A percentile compares a stretch with the other conserved stretches of the same genome.
Conservation (phyloP, 2,797 vertebrate species). For the Phoebastria nigripes region DNA sequence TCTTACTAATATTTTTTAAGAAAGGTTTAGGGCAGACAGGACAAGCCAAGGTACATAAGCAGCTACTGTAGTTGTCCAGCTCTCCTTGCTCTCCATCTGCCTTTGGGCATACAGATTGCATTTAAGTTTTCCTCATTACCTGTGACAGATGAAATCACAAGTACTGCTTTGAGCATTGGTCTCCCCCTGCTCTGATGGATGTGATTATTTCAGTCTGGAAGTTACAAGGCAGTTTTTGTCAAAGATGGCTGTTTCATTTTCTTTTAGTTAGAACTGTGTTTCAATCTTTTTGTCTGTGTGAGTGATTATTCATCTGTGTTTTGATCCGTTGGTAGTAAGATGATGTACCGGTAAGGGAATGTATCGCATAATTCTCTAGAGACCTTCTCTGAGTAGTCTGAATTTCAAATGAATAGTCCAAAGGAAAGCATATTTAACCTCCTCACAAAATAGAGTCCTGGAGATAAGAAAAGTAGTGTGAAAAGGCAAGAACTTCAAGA, state of each 20-base stretch:
- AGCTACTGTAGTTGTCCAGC: not conserved
- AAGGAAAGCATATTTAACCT: not conserved
- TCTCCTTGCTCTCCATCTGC: not conserved
- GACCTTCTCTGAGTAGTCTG: not conserved
- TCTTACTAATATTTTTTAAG: not conserved
- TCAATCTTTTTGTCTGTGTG: fast-evolving
- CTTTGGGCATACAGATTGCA: not conserved
- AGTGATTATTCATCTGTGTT: not conserved
- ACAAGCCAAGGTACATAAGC: not conserved
- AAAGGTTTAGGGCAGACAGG: not conserved
- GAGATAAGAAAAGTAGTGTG: not conserved
- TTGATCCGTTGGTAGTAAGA: not conserved
- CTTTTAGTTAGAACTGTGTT: not conserved
- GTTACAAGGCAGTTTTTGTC: not conserved
- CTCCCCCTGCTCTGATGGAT: not conserved
- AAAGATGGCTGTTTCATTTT: not conserved
- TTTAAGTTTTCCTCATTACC: not conserved
- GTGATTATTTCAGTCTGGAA: not conserved
- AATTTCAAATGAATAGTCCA: not conserved
- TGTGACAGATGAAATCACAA: not conserved
- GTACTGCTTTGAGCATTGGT: not conserved
- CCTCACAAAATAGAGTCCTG: not conserved
- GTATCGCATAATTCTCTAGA: not conserved
- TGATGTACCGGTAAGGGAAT: not conserved
- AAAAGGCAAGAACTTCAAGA: not conserved